A percentile compares a stretch with the other conserved stretches of the same genome.
Evolutionary conservation across 2,113 vertebrate species (phyloP).

Genomic region (Nettapus auritus): DNA sequence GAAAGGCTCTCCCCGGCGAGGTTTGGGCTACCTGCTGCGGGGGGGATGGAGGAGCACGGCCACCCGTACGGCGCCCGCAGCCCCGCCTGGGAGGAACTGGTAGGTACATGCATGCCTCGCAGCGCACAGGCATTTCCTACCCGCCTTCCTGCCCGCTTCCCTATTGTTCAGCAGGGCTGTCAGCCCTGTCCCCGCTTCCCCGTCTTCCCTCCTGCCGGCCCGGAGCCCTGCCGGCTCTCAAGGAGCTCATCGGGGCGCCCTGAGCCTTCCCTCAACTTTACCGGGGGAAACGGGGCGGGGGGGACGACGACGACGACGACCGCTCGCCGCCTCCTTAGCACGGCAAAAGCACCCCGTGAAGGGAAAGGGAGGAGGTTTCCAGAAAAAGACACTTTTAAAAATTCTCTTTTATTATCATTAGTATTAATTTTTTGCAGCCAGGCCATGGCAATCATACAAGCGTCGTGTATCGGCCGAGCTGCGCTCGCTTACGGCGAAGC

Average conservation of each 20-base stretch:
- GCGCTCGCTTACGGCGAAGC: background rate
- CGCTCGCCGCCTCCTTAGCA: background rate
- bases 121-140: constrained; percentile 31
- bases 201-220: no score
- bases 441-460: no score
- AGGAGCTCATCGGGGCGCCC: background rate
- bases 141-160: background rate
- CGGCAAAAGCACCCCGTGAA: background rate
- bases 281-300: no score
- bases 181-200: background rate
- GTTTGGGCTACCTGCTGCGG: background rate
- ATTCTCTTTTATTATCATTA: no score
- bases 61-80: constrained; percentile 80
- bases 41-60: constrained; percentile 77
- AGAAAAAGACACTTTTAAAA: background rate
- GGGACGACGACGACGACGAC: background rate
- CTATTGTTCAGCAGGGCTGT: background rate
- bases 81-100: constrained; percentile 86
- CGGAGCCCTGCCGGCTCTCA: no score
- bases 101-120: constrained; percentile 71
- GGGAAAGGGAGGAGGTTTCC: background rate
- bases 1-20: background rate
- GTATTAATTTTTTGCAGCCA: background rate
- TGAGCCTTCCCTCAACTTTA: constrained; percentile 24
- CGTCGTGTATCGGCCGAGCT: no score